Evolutionary conservation across 2,113 vertebrate species (phyloP), one percentile per base, ranked within the genome.

Genomic region (Athene cunicularia): DNA sequence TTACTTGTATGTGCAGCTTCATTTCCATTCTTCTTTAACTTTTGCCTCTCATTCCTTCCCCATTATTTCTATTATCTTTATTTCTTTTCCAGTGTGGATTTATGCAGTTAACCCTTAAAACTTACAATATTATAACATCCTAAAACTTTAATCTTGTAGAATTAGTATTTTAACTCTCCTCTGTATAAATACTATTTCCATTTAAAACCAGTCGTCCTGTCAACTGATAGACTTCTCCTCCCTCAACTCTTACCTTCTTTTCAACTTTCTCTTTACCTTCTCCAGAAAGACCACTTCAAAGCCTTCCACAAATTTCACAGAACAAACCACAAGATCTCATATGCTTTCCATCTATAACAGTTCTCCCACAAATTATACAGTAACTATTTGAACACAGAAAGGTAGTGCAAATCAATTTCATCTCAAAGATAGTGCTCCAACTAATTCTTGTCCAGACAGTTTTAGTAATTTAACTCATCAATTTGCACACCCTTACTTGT

Each of bases 221-320:
- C 32, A 53, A n/a, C 93, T 90, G 19, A 45, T 68, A 41, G 9
- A 49, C n/a, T 73, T 80, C 60, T 63, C 58, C 47, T 79, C 28
- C 72, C 63, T 67, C 67, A 47, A 7, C 96, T 87, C 96, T 66
- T 22, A 70, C 97, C 97, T 95, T 95, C 92, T 97, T 91, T 95
- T 93, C 98, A 96, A 99, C 98, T 94, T 99, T 88, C 98, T 97
- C 97, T 96, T 70, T 71, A 64, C 96, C 27, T 90, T 97, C 97
- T 95, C 27, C 67, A 93, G 63, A 68, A 95, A 90, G 74, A 76
- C 50, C 33, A 74, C 70, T 82, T 80, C 56, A 94, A 95, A 90
- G 83, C 77, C 93, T 90, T 96, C 95, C 93, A 87, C 47, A 55
- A 72, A 68, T 41, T 94, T 85, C 96, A 97, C 92, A 80, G 60